Evolutionary conservation across 1,140 invertebrate species (phyloP).

Genomic region (Palaemon carinicauda): DNA sequence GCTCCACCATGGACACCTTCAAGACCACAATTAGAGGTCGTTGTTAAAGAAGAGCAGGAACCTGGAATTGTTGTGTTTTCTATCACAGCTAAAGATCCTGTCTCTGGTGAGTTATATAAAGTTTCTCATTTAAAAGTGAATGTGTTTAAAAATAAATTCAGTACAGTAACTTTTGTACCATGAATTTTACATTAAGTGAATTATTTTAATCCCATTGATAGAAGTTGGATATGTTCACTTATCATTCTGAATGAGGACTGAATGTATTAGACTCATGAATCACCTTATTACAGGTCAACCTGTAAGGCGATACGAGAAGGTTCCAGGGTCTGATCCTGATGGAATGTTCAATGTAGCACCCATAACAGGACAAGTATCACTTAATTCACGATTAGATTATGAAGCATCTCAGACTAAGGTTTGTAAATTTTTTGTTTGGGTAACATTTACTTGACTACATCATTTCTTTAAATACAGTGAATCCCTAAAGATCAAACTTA

Average conservation of each 20-base stretch:
- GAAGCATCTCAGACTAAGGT: slow-evolving; percentile 74
- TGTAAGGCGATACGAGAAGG: slow-evolving; percentile 63
- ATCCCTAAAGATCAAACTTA: no score
- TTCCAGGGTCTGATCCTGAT: slow-evolving; percentile 61
- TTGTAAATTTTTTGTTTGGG: slow-evolving; percentile 6
- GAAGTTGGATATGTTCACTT: no score
- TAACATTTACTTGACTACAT: background rate
- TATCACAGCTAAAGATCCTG: slow-evolving; percentile 62
- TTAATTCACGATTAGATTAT: slow-evolving; percentile 79
- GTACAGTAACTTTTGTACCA: no score
- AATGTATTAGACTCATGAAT: background rate
- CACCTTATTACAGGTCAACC: slow-evolving; percentile 59
- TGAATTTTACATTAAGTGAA: no score
- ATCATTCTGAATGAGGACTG: background rate
- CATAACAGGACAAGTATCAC: slow-evolving; percentile 73
- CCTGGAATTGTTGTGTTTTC: slow-evolving; percentile 80
- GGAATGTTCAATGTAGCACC: slow-evolving; percentile 77
- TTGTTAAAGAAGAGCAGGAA: slow-evolving; percentile 79
- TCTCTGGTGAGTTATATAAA: slow-evolving; percentile 40
- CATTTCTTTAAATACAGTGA: background rate
- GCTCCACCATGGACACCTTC: slow-evolving; percentile 68
- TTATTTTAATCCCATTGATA: no score
- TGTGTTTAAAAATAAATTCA: no score
- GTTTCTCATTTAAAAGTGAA: no score
- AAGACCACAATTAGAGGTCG: slow-evolving; percentile 74